Percentiles rank a stretch among this genome's conserved stretches.
Evolutionary conservation across 2,113 vertebrate species (phyloP).

Genomic region (Callithrix jacchus): DNA sequence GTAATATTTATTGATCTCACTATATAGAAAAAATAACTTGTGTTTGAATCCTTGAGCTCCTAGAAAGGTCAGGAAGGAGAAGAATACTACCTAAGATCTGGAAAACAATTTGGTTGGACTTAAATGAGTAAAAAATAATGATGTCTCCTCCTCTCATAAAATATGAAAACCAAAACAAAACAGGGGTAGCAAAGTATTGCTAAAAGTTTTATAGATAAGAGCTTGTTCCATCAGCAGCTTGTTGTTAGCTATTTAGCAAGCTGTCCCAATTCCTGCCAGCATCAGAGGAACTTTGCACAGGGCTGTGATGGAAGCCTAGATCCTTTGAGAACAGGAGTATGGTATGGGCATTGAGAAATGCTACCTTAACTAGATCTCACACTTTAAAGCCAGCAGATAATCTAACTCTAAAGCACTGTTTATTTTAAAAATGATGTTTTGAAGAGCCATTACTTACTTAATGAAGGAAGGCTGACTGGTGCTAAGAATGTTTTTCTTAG

Average conservation of each 20-base stretch:
- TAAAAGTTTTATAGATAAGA: neutral
- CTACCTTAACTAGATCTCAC: neutral
- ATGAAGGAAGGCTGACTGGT: neutral
- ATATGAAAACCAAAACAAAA: slow-evolving; percentile 22
- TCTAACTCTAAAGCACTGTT: neutral
- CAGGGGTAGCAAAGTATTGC: neutral
- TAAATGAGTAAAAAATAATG: neutral
- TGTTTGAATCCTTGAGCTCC: slow-evolving; percentile 66
- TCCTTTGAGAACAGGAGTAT: too few species aligned
- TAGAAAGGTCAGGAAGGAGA: slow-evolving; percentile 61
- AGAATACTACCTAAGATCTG: neutral
- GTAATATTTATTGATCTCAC: slow-evolving; percentile 55
- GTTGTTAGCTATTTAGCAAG: neutral
- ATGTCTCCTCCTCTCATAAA: neutral
- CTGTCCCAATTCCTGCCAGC: too few species aligned
- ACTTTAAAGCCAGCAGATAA: neutral
- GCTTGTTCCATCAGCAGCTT: neutral
- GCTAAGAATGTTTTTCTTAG: neutral
- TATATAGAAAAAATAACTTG: fast-evolving
- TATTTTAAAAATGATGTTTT: neutral
- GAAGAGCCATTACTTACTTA: neutral
- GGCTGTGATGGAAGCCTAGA: neutral
- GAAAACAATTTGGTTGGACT: neutral
- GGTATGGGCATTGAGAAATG: fast-evolving
- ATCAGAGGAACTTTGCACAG: neutral